A percentile compares a stretch with the other conserved stretches of the same genome.
Conservation (phyloP, 2,797 vertebrate species). For the Dryobates pubescens region DNA sequence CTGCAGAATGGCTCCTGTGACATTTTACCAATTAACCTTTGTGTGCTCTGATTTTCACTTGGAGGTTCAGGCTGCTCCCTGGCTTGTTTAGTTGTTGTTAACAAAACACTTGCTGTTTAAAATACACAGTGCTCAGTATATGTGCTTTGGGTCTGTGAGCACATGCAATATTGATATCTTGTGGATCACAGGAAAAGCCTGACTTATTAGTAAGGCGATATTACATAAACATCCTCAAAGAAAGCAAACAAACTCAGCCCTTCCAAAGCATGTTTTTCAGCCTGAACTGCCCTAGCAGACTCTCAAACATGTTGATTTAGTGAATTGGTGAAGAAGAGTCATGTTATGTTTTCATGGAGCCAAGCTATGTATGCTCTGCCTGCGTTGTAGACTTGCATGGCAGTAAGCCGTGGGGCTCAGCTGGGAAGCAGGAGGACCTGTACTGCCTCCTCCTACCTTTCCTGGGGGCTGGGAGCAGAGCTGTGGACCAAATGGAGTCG, state of each 20-base stretch:
- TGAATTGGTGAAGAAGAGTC: neutral
- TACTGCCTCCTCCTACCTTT: neutral
- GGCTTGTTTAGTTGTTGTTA: neutral
- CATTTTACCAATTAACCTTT: conserved; percentile 24
- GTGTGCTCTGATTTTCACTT: neutral
- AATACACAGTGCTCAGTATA: neutral
- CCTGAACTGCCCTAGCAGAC: neutral
- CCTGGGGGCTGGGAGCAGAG: neutral
- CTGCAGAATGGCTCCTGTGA: neutral
- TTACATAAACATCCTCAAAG: conserved; percentile 20
- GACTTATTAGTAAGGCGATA: neutral
- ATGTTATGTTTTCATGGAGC: fast-evolving
- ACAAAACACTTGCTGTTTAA: neutral
- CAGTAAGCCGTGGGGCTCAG: neutral
- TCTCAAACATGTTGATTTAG: neutral
- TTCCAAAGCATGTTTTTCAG: neutral
- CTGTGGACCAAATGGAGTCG: neutral
- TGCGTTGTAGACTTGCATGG: fast-evolving
- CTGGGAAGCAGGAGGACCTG: fast-evolving
- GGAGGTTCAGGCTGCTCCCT: neutral
- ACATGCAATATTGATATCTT: neutral
- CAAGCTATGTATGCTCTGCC: fast-evolving
- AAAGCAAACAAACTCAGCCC: neutral
- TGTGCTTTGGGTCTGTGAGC: neutral
- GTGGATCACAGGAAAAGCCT: neutral